These are phyloP conservation scores for Phalera bucephala DNA, from an alignment of 2,888 invertebrate species.

Conservation along the genomic window DNA sequence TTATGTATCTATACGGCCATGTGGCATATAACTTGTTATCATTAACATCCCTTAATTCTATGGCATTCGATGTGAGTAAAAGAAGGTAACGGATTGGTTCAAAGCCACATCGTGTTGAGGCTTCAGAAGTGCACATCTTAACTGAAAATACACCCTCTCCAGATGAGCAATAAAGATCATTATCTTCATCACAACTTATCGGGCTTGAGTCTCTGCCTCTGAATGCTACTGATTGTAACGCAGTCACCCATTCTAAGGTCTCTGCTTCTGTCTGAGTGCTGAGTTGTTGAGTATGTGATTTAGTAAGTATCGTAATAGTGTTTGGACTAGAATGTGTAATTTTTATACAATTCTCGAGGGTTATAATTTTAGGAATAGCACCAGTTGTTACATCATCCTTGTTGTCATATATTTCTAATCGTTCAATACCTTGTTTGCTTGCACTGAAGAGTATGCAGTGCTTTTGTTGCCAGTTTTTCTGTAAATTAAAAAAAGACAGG, in stretches of 20 bases:
- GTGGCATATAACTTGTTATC: conserved; percentile 86
- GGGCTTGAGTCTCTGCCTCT: conserved; percentile 85
- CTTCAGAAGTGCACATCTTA: conserved; percentile 89
- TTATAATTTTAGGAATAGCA: conserved; percentile 89
- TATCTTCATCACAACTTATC: conserved; percentile 90
- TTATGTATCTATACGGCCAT: conserved; percentile 93
- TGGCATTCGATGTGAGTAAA: conserved; percentile 88
- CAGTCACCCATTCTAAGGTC: conserved; percentile 89
- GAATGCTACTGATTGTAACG: conserved; percentile 92
- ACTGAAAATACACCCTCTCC: conserved; percentile 92
- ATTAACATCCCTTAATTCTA: conserved; percentile 87
- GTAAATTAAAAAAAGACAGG: conserved; percentile 34
- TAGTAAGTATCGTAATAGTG: conserved; percentile 88
- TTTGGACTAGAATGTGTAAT: conserved; percentile 86
- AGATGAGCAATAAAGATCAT: conserved; percentile 93
- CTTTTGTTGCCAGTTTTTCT: conserved; percentile 94
- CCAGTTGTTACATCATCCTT: conserved; percentile 86
- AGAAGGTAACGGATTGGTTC: conserved; percentile 88
- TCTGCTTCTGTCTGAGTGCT: conserved; percentile 85
- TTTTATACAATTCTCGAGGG: conserved; percentile 94
- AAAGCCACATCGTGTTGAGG: conserved; percentile 89
- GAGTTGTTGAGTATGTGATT: conserved; percentile 86
- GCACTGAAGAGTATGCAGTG: conserved; percentile 90
- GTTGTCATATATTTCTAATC: conserved; percentile 92
- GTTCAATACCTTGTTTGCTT: conserved; percentile 92